phyloP scores from a whole-genome alignment of 1,140 invertebrate genomes.

The Phortica variegata region DNA sequence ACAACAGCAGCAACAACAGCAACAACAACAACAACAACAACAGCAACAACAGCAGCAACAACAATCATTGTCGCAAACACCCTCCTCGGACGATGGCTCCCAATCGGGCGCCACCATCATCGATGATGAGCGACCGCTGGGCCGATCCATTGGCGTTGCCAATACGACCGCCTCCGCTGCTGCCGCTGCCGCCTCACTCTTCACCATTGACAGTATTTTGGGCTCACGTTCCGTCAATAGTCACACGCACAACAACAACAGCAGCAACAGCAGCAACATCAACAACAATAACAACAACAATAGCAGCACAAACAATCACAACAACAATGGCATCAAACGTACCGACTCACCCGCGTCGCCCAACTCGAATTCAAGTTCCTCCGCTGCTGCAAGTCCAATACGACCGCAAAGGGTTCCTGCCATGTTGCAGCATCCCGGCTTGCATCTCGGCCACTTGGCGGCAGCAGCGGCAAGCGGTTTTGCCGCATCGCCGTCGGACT shows the following conservation, averaged over 20 bases:
- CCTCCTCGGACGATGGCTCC: slow-evolving; percentile 51
- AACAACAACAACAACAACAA: slow-evolving; percentile 32
- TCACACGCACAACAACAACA: slow-evolving; percentile 5
- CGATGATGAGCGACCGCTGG: slow-evolving; percentile 33
- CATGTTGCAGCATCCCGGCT: slow-evolving; percentile 59
- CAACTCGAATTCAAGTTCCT: slow-evolving; percentile 48
- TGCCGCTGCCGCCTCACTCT: slow-evolving; percentile 66
- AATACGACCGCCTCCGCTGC: slow-evolving; percentile 50
- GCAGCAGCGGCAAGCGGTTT: slow-evolving; percentile 61
- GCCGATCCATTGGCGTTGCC: slow-evolving; percentile 57
- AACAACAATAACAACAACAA: slow-evolving; percentile 19
- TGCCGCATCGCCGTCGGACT: slow-evolving; percentile 66
- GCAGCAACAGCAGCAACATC: slow-evolving; percentile 12
- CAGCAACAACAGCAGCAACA: slow-evolving; percentile 38
- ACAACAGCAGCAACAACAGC: slow-evolving; percentile 29
- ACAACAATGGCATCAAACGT: slow-evolving; percentile 8
- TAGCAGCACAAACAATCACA: slow-evolving; percentile 17
- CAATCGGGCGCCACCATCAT: slow-evolving; percentile 47
- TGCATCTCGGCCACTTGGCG: slow-evolving; percentile 61
- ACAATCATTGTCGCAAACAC: slow-evolving; percentile 26
- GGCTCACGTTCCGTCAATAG: slow-evolving; percentile 44
- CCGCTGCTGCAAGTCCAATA: slow-evolving; percentile 58
- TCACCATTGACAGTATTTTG: slow-evolving; percentile 80
- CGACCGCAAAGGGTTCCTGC: slow-evolving; percentile 57
- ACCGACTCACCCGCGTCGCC: slow-evolving; percentile 50